Conservation (phyloP, 1,140 invertebrate species). For the Aphaenogaster ashmeadi region DNA sequence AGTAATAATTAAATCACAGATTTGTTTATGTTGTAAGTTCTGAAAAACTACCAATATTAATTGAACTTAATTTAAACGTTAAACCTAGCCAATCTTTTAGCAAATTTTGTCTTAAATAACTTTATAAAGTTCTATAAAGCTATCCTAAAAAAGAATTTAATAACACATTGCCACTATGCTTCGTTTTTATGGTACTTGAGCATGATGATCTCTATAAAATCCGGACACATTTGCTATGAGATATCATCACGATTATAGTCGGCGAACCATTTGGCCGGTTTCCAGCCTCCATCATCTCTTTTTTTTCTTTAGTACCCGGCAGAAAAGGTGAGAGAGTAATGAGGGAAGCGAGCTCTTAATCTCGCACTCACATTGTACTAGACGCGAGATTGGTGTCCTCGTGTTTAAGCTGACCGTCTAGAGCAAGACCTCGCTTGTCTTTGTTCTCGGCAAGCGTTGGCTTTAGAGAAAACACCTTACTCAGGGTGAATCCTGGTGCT, state of each 20-base stretch:
- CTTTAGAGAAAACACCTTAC: slow-evolving; percentile 98
- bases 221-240: not conserved
- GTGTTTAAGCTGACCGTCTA: slow-evolving; percentile 99
- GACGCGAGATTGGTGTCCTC: slow-evolving; percentile 99
- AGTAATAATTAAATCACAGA: no score
- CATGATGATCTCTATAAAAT: slow-evolving; percentile 35
- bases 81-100: not conserved
- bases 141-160: not conserved
- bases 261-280: slow-evolving; percentile 63
- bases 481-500: slow-evolving; percentile 98
- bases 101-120: not conserved
- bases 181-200: slow-evolving; percentile 2
- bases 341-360: slow-evolving; percentile 58
- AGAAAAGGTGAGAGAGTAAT: slow-evolving; percentile 42
- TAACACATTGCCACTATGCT: not conserved
- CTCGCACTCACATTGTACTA: slow-evolving; percentile 94
- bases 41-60: not conserved
- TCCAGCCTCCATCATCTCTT: slow-evolving; percentile 73
- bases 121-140: not conserved
- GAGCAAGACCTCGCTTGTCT: slow-evolving; percentile 99
- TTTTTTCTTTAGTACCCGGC: slow-evolving; percentile 21
- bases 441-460: slow-evolving; percentile 99
- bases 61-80: not conserved
- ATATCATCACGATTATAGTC: slow-evolving; percentile 19
- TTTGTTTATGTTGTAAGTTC: not conserved